Percentiles rank a stretch among this genome's conserved stretches.
phyloP scores from a whole-genome alignment of 2,888 invertebrate species.

The Epinotia brunnichana region DNA sequence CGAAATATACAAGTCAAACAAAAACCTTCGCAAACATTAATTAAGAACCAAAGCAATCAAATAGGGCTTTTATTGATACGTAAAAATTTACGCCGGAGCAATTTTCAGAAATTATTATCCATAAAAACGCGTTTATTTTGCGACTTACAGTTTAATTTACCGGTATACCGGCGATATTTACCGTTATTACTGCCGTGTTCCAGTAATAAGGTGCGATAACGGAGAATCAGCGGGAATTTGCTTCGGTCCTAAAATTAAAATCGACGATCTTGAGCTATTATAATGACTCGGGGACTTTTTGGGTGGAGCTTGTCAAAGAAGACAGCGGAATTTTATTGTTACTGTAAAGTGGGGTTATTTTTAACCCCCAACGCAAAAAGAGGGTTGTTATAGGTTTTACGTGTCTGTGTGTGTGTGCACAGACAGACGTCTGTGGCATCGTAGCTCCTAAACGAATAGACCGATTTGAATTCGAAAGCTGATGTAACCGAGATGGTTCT shows the following conservation, averaged over 20 bases:
- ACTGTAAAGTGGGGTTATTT: too few relatives aligned
- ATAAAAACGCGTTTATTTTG: slow-evolving; percentile 35
- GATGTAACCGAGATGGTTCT: too few relatives aligned
- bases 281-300: slow-evolving; percentile 62
- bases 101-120: slow-evolving; percentile 18
- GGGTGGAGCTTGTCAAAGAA: slow-evolving; percentile 45
- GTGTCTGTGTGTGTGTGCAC: too few relatives aligned
- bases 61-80: slow-evolving; percentile 8
- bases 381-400: too few relatives aligned
- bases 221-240: slow-evolving; percentile 67
- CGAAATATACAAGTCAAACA: slow-evolving; percentile 6
- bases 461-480: too few relatives aligned
- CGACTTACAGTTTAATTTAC: slow-evolving; percentile 46
- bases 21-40: slow-evolving; percentile 20
- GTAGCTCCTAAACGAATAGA: too few relatives aligned
- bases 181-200: slow-evolving; percentile 11
- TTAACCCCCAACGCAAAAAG: too few relatives aligned
- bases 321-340: slow-evolving; percentile 32
- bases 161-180: slow-evolving; percentile 31
- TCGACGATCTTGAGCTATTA: slow-evolving; percentile 67
- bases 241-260: slow-evolving; percentile 70
- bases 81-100: slow-evolving; percentile 29
- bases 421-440: too few relatives aligned
- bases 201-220: slow-evolving; percentile 56
- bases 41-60: slow-evolving; percentile 11